These are phyloP conservation scores for Pteropus rufus DNA, from an alignment of 2,797 vertebrate genomes.

Conservation along the genomic window DNA sequence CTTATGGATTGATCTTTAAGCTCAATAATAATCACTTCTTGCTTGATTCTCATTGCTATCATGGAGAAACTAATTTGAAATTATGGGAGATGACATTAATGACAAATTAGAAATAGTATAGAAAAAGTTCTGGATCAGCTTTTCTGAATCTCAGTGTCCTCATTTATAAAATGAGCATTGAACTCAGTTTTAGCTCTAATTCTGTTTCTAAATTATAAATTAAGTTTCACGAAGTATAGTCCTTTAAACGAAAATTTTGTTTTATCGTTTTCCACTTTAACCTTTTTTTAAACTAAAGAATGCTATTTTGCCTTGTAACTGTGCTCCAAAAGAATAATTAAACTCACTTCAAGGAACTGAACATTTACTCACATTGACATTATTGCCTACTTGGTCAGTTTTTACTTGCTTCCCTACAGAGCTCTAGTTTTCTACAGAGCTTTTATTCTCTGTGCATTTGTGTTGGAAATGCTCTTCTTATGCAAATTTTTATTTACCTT, in stretches of 20 bases:
- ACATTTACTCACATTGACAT: neutral
- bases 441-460: neutral
- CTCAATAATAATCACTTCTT: neutral
- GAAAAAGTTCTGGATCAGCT: neutral
- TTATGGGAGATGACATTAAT: neutral
- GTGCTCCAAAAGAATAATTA: neutral
- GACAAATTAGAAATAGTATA: conserved; percentile 4
- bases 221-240: neutral
- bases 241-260: conserved; percentile 18
- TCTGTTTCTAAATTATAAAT: conserved; percentile 15
- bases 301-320: neutral
- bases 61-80: conserved; percentile 31
- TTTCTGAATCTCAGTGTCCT: conserved; percentile 17
- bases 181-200: neutral
- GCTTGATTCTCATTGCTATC: conserved; percentile 26
- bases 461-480: neutral
- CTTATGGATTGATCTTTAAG: neutral
- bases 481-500: neutral
- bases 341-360: neutral
- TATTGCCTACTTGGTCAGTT: neutral
- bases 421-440: neutral
- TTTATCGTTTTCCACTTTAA: conserved; percentile 15
- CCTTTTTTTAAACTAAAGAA: neutral
- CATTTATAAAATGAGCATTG: neutral
- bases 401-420: neutral